Evolutionary conservation across 1,140 invertebrate genomes (phyloP).

Genomic region (Lasioglossum baleicum): DNA sequence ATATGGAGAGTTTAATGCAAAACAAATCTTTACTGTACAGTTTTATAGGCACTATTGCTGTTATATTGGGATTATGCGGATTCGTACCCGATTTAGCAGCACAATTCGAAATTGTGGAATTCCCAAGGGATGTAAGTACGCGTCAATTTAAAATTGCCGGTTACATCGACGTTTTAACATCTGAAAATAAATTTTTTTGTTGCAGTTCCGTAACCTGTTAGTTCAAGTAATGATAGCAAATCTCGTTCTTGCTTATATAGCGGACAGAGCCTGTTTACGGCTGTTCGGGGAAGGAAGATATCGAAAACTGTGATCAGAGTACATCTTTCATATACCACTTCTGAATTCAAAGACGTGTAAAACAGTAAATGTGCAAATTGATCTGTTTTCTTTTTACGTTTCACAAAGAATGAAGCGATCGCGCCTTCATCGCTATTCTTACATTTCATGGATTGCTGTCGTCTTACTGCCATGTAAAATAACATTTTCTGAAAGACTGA

Average conservation of each 20-base stretch:
- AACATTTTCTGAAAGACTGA: constrained; percentile 33
- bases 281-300: constrained; percentile 91
- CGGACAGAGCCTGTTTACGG: constrained; percentile 92
- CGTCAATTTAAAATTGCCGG: neutral
- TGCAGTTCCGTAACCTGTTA: constrained; percentile 91
- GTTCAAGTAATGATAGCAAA: constrained; percentile 90
- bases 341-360: constrained; percentile 18
- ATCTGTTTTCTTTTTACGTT: constrained; percentile 40
- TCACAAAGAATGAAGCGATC: constrained; percentile 25
- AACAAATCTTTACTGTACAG: constrained; percentile 96
- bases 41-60: constrained; percentile 86
- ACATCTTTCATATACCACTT: constrained; percentile 14
- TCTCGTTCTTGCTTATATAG: constrained; percentile 89
- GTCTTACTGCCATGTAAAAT: neutral
- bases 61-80: constrained; percentile 88
- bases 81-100: constrained; percentile 88
- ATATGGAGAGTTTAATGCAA: constrained; percentile 97
- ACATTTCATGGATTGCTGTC: neutral
- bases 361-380: constrained; percentile 37
- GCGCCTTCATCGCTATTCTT: neutral
- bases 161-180: neutral
- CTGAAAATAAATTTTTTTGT: constrained; percentile 72
- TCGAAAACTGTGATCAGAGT: constrained; percentile 74
- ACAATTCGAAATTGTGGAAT: constrained; percentile 94
- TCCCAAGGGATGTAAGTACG: constrained; percentile 89